Percentiles rank a stretch among this genome's conserved stretches.
These are phyloP conservation scores for Chaenocephalus aceratus DNA, from an alignment of 2,113 vertebrate species.

Conservation along the genomic window DNA sequence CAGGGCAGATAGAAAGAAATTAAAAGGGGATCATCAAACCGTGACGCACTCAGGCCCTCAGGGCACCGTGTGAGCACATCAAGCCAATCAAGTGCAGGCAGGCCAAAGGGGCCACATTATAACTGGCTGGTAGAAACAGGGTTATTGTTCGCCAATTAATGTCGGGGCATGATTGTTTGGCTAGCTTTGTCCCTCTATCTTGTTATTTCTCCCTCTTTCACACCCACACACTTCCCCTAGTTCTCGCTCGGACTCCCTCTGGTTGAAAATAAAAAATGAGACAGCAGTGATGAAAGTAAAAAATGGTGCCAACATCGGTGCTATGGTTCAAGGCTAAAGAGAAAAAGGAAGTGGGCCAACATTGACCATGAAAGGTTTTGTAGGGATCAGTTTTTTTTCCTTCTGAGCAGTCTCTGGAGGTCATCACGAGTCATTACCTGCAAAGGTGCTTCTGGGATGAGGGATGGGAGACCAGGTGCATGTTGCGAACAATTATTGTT, in stretches of 20 bases:
- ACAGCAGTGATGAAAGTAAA: constrained; percentile 20
- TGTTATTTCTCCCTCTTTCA: constrained; percentile 26
- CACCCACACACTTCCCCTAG: constrained; percentile 8
- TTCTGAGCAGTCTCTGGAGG: neutral
- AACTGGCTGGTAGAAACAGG: constrained; percentile 58
- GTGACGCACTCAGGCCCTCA: constrained; percentile 59
- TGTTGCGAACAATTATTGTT: too few relatives aligned
- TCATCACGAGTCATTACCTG: neutral
- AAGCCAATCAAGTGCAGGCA: constrained; percentile 58
- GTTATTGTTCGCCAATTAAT: constrained; percentile 68
- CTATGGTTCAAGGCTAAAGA: constrained; percentile 8
- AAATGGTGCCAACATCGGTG: constrained; percentile 24
- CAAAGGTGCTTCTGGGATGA: neutral
- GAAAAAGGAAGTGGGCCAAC: constrained; percentile 18
- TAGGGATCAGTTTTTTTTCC: constrained; percentile 30
- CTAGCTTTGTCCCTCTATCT: constrained; percentile 30
- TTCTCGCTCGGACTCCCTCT: constrained; percentile 14
- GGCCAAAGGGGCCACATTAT: constrained; percentile 60
- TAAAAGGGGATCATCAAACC: constrained; percentile 70
- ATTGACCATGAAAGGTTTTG: constrained; percentile 14
- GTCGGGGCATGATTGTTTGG: constrained; percentile 51
- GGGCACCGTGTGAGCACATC: constrained; percentile 54
- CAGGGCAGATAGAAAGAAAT: constrained; percentile 63
- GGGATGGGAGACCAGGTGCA: too few relatives aligned
- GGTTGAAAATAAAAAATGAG: constrained; percentile 22